Evolutionary conservation across 2,113 vertebrate genomes (phyloP), one percentile per base, ranked within the genome.

Genomic region (Chaetura pelagica): DNA sequence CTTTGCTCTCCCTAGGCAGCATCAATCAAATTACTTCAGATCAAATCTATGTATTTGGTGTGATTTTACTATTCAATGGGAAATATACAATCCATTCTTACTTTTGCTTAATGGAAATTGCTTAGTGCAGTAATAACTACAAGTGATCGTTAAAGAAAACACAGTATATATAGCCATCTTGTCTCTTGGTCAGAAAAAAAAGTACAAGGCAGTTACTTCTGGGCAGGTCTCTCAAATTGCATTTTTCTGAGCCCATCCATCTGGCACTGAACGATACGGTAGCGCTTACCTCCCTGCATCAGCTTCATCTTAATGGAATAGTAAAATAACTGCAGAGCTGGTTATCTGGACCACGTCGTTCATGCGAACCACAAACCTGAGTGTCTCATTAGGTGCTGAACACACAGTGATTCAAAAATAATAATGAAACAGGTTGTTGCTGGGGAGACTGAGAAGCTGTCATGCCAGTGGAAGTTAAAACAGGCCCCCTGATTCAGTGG

Each of bases 1-100:
- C 69, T 94, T 95, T 94, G 69, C 92, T 68, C 84, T 93, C 73
- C 52, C 64, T 71, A 64, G 84, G 77, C 69, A 91, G 77, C 69
- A 52, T 24, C 2, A 0, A 75, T 89, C 77, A 78, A 58, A 82
- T 52, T 11, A 78, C 77, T 78, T 78, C 84, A 87, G 69, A 89
- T 59, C 9, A 38, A 67, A 91, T 69, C 72, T 58, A 38, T 30
- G 2, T 29, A 62, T 76, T 64, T 83, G 4, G 67, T 59, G 26
- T 20, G 52, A 75, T 84, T 89, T 89, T 49, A 9, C 23, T 64
- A 4, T 87, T 94, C n/a, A 22, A 40, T 57, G 35, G 63, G 15
- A 74, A 71, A 84, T 68, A 17, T 0, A 61, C 61, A 23, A 61
- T n/a, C 71, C 49, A 14, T 66, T 72, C 77, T 48, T 57, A 19